Conservation (phyloP, 2,797 vertebrate genomes). For the Smutsia temminckii region DNA sequence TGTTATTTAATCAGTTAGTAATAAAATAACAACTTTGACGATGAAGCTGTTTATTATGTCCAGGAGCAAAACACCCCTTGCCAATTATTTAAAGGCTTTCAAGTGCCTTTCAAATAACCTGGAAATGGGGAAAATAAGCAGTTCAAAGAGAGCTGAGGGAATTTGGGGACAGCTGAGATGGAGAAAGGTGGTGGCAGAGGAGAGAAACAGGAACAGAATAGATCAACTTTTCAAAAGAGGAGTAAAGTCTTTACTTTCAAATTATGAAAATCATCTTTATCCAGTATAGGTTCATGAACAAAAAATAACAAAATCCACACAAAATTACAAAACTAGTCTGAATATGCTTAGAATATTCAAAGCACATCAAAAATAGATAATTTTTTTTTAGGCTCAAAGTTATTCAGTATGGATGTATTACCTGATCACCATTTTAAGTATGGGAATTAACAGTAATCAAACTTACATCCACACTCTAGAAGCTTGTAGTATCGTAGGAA, state of each 20-base stretch:
- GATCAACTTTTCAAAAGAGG: neutral
- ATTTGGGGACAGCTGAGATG: neutral
- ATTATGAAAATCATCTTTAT: neutral
- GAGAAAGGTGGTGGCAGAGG: neutral
- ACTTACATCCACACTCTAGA: neutral
- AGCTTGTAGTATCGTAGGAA: neutral
- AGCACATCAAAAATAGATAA: neutral
- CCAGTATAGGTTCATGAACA: neutral
- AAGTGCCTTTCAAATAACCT: constrained; percentile 8
- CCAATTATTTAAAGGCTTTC: neutral
- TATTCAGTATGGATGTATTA: neutral
- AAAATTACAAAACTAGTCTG: neutral
- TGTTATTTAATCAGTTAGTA: constrained; percentile 26
- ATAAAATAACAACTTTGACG: constrained; percentile 43
- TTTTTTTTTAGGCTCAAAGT: neutral
- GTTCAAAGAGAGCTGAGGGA: neutral
- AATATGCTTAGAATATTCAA: neutral
- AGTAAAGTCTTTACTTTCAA: neutral
- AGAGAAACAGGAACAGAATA: neutral
- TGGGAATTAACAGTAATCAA: neutral
- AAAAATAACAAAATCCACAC: neutral
- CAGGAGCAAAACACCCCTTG: neutral
- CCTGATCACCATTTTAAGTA: neutral
- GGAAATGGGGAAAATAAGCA: neutral
- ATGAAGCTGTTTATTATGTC: constrained; percentile 10